phyloP scores from a whole-genome alignment of 35 echinoderm and acorn worm genomes.

The Ophioderma brevispina region DNA sequence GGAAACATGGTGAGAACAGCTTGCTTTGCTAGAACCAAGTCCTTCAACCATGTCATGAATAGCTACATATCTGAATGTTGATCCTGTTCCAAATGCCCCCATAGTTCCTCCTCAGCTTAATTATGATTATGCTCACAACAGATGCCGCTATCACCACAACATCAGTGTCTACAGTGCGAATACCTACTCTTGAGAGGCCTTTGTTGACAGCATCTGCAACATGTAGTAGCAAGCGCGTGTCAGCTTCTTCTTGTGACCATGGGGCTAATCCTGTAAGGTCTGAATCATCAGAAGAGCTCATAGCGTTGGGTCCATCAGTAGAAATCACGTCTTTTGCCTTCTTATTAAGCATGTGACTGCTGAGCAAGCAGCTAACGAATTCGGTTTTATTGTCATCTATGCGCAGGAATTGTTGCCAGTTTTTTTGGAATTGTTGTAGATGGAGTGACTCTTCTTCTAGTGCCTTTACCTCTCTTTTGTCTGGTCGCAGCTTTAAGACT shows the following conservation, averaged over 20 bases:
- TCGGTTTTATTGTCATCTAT: constrained; percentile 56
- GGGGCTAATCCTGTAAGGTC: constrained; percentile 13
- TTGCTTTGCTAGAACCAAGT: too few relatives aligned
- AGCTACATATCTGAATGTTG: neutral
- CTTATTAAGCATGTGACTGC: neutral
- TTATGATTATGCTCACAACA: neutral
- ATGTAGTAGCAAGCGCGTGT: constrained; percentile 52
- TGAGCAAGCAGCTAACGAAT: constrained; percentile 23
- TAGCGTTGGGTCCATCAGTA: neutral
- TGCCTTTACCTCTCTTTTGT: constrained; percentile 53
- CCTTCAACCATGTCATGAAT: too few relatives aligned
- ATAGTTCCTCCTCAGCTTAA: neutral
- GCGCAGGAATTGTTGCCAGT: constrained; percentile 52
- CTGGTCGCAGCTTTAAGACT: constrained; percentile 48
- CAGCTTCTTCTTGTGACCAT: constrained; percentile 63
- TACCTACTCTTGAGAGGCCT: neutral
- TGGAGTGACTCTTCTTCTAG: constrained; percentile 10
- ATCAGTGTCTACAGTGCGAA: constrained; percentile 59
- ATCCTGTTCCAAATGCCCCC: constrained; percentile 24
- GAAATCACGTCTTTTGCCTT: neutral
- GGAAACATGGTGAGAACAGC: too few relatives aligned
- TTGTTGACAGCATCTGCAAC: constrained; percentile 22
- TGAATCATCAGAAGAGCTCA: neutral
- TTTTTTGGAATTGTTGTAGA: constrained; percentile 35
- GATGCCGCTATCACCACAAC: constrained; percentile 30